Conservation (phyloP, 1,140 invertebrate genomes). For the Drosophila novamexicana region DNA sequence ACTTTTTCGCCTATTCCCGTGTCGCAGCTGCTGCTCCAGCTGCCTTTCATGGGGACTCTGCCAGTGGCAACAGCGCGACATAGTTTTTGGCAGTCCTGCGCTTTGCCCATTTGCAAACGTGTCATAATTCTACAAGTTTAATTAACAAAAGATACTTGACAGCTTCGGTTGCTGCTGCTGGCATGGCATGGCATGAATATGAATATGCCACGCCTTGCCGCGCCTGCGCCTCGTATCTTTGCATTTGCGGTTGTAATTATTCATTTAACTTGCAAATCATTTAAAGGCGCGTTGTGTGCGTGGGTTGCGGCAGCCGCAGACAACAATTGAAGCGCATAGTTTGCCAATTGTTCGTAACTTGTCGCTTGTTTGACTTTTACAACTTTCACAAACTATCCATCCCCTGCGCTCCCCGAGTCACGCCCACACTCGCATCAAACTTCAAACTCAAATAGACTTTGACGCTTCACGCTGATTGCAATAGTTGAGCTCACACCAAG, state of each 20-base stretch:
- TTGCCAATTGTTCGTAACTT: slow-evolving; percentile 71
- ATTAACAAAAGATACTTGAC: slow-evolving; percentile 83
- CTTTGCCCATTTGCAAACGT: slow-evolving; percentile 54
- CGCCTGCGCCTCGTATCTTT: slow-evolving; percentile 26
- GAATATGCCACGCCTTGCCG: slow-evolving; percentile 30
- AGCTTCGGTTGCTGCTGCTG: slow-evolving; percentile 53
- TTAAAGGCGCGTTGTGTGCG: slow-evolving; percentile 52
- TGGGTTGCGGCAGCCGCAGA: slow-evolving; percentile 18
- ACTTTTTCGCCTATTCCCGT: neutral
- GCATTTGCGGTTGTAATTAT: slow-evolving; percentile 77
- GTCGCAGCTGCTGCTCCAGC: slow-evolving; percentile 17
- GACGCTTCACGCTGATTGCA: slow-evolving; percentile 80
- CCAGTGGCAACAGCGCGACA: slow-evolving; percentile 53
- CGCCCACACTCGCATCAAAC: slow-evolving; percentile 3
- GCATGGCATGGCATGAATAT: slow-evolving; percentile 54
- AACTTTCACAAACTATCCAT: slow-evolving; percentile 57
- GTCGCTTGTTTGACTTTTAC: slow-evolving; percentile 72
- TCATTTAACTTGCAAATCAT: slow-evolving; percentile 82
- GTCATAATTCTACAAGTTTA: slow-evolving; percentile 83
- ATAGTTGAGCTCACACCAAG: slow-evolving; percentile 53
- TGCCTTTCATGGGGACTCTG: slow-evolving; percentile 51
- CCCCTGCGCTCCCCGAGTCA: neutral
- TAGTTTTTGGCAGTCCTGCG: slow-evolving; percentile 56
- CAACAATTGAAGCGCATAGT: slow-evolving; percentile 79
- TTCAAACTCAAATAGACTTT: slow-evolving; percentile 78